These are phyloP conservation scores for Anniella stebbinsi DNA, from an alignment of 2,797 vertebrate species.

Conservation along the genomic window DNA sequence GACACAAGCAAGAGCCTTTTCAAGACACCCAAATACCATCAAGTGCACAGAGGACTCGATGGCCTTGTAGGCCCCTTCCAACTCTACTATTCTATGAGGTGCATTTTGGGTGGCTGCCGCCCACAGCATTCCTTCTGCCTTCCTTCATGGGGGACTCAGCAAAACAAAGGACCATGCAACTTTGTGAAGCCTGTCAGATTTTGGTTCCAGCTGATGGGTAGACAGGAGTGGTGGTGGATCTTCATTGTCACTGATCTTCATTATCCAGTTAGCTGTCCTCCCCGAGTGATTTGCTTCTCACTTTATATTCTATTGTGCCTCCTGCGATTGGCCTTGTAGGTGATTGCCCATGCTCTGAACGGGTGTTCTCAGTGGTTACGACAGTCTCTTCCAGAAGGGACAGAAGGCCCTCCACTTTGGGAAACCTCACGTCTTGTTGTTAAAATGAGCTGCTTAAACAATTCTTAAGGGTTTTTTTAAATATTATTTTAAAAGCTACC, in stretches of 20 bases:
- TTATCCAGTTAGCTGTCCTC: background rate
- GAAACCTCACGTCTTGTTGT: background rate
- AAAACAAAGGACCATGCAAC: background rate
- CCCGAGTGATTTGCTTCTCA: background rate
- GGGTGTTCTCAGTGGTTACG: background rate
- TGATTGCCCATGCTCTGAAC: too few species aligned
- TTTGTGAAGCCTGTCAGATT: background rate
- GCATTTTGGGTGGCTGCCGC: background rate
- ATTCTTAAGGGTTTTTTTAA: background rate
- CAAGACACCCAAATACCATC: background rate
- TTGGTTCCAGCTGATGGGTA: background rate
- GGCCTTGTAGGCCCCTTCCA: too few species aligned
- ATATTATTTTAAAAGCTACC: background rate
- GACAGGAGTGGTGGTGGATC: fast-evolving
- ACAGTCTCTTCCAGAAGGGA: background rate
- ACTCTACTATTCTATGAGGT: too few species aligned
- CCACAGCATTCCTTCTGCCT: background rate
- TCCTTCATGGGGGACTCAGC: background rate
- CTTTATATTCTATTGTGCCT: background rate
- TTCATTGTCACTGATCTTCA: background rate
- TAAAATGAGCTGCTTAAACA: background rate
- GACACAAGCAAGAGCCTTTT: background rate
- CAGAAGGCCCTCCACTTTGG: background rate
- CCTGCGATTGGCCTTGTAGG: background rate
- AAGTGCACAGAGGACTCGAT: too few species aligned